These are phyloP conservation scores for Rhyacichthys aspro DNA, from an alignment of 2,797 vertebrate species.

Conservation along the genomic window DNA sequence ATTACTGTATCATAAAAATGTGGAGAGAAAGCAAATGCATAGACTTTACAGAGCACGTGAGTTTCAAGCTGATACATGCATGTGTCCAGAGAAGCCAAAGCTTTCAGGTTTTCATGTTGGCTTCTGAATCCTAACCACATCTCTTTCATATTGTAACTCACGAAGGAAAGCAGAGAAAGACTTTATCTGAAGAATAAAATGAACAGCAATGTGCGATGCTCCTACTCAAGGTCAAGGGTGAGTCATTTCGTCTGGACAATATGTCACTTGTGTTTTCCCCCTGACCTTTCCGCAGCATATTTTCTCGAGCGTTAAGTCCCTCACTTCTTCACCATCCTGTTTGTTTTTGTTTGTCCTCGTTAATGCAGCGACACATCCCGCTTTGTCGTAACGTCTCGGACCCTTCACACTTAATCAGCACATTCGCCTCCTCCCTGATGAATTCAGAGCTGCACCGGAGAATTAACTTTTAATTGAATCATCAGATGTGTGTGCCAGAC, in stretches of 20 bases:
- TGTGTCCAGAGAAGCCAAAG: neutral
- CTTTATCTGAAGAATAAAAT: too few species aligned
- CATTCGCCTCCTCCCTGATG: slow-evolving; percentile 24
- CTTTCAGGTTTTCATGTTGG: neutral
- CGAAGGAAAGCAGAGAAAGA: too few species aligned
- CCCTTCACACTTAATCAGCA: slow-evolving; percentile 43
- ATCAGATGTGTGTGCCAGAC: slow-evolving; percentile 41
- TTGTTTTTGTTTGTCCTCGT: slow-evolving; percentile 16
- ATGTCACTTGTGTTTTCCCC: slow-evolving; percentile 58
- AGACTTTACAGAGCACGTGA: neutral
- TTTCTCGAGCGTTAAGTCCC: slow-evolving; percentile 41
- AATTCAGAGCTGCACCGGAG: slow-evolving; percentile 34
- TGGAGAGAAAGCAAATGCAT: neutral
- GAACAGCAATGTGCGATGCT: too few species aligned
- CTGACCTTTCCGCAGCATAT: slow-evolving; percentile 59
- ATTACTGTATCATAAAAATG: neutral
- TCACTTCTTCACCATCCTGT: slow-evolving; percentile 24
- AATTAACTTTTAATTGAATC: slow-evolving; percentile 54
- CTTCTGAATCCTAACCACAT: too few species aligned
- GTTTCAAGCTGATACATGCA: neutral
- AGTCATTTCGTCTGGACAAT: slow-evolving; percentile 68
- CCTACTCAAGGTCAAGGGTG: slow-evolving; percentile 28
- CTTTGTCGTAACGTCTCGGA: slow-evolving; percentile 19
- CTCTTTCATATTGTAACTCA: too few species aligned
- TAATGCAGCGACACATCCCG: slow-evolving; percentile 27